Percentiles rank a stretch among this genome's conserved stretches.
These are phyloP conservation scores for Sarcophaga caerulescens DNA, from an alignment of 2,888 invertebrate genomes.

Conservation along the genomic window DNA sequence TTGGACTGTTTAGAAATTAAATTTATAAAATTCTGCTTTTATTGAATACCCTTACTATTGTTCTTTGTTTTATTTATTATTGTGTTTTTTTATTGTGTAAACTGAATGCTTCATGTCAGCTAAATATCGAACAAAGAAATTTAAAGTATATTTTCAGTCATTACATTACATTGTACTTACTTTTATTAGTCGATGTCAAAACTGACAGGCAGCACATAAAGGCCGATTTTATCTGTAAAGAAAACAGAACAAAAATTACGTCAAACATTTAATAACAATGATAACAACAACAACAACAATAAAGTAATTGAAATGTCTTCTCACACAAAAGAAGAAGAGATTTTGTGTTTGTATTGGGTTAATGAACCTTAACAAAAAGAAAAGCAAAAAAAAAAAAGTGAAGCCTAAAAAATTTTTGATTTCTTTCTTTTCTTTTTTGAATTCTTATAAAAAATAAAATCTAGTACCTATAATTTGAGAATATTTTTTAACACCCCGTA, in stretches of 20 bases:
- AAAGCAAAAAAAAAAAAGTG: background rate
- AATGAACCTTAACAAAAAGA: background rate
- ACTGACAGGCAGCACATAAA: constrained; percentile 64
- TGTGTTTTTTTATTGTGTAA: background rate
- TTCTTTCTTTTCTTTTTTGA: no score
- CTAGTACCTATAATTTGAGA: no score
- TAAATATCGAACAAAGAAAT: no score
- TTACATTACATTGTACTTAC: constrained; percentile 38
- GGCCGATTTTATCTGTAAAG: constrained; percentile 63
- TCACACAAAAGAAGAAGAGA: background rate
- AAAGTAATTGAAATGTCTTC: constrained; percentile 22
- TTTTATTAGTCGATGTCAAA: constrained; percentile 60
- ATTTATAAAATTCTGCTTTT: no score
- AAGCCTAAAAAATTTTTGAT: background rate
- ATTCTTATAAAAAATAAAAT: no score
- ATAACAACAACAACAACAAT: background rate
- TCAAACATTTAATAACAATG: background rate
- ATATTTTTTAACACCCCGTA: no score
- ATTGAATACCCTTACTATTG: no score
- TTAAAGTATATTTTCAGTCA: no score
- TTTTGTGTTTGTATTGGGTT: background rate
- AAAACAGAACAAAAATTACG: constrained; percentile 13
- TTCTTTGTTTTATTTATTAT: background rate
- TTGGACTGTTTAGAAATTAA: no score
- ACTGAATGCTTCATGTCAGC: background rate